Base-by-base conservation (phyloP, 2,888 invertebrate genomes). In the Marronus borbonicus region DNA sequence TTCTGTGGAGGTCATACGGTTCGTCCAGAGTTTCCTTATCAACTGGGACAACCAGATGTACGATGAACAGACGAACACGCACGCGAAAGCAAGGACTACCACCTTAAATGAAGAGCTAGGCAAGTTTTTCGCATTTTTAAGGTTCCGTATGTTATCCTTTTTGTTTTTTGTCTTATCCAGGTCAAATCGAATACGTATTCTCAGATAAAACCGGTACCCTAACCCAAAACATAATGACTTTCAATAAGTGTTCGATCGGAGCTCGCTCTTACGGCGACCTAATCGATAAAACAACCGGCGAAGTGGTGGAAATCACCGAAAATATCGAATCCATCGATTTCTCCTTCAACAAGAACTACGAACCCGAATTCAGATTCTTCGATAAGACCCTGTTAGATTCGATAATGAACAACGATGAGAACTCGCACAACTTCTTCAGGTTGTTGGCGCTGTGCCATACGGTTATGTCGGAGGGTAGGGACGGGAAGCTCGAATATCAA, bases 1-100 rank as follows among this genome's bases (percentile, higher is more conserved):
- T 87, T 95, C 95, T 87, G 95, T 95, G 85, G 95, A 98, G 93
- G 98, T 99, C 80, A 98, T 99, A 88, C 94, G 99, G 86, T 97
- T 99, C 89, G 96, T 95, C 86, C 98, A 99, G 90, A 99, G 98
- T 90, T 96, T 98, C 90, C 94, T 97, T 87, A 99, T 99, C 86
- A 99, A 99, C 90, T 99, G 98, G 97, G 99, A 99, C 90, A 95
- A 96, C 86, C 95, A 98, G 90, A 99, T 99, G 99, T 98, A 95
- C 90, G 94, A 98, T 88, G 95, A 94, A 83, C 94, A 94, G 88
- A 94, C 94, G 83, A 95, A 96, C 84, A 97, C 97, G 58, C 94
- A 96, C 83, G 98, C 98, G 81, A 97, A 96, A 90, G 97, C 98
- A 78, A 92, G 99, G 83, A 99, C 99, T 70, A 99, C 99, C 39